Percentiles rank a stretch among this genome's conserved stretches.
Evolutionary conservation across 2,888 invertebrate genomes (phyloP).

Genomic region (Malthinus flaveolus): DNA sequence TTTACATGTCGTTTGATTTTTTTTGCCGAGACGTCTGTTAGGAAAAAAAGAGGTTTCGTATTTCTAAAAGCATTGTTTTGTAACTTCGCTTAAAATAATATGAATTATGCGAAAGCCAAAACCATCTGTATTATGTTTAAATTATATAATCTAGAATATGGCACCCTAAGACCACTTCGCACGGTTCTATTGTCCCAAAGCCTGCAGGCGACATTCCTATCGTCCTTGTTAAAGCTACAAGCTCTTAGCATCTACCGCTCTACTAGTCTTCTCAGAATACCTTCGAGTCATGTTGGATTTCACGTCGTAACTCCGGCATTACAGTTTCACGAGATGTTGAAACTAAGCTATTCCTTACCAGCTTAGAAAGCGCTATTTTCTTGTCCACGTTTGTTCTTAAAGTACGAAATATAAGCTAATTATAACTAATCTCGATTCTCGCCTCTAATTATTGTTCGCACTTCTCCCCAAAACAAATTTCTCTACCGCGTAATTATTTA

Average conservation of each 20-base stretch:
- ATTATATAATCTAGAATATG: slow-evolving; percentile 30
- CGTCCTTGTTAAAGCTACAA: slow-evolving; percentile 33
- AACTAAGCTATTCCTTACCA: slow-evolving; percentile 12
- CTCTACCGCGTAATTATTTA: background rate
- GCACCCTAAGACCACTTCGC: slow-evolving; percentile 35
- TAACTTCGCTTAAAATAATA: slow-evolving; percentile 25
- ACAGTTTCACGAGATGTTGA: slow-evolving; percentile 9
- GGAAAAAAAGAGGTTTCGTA: background rate
- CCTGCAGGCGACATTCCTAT: slow-evolving; percentile 37
- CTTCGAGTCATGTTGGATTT: slow-evolving; percentile 31
- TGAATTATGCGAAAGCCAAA: slow-evolving; percentile 27
- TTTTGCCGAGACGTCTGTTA: background rate
- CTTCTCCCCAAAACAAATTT: too few species aligned
- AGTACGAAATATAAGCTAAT: background rate
- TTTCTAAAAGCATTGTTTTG: slow-evolving; percentile 11
- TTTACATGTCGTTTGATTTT: slow-evolving; percentile 6
- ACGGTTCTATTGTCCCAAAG: slow-evolving; percentile 35
- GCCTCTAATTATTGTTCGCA: background rate
- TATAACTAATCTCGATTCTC: background rate
- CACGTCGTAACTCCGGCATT: slow-evolving; percentile 8
- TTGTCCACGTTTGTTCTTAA: background rate
- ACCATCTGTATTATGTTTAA: slow-evolving; percentile 29
- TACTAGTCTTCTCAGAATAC: slow-evolving; percentile 26
- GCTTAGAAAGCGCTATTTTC: background rate
- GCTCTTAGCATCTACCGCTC: slow-evolving; percentile 26